These are phyloP conservation scores for Diogma glabrata DNA, from an alignment of 2,888 invertebrate species.

Conservation along the genomic window DNA sequence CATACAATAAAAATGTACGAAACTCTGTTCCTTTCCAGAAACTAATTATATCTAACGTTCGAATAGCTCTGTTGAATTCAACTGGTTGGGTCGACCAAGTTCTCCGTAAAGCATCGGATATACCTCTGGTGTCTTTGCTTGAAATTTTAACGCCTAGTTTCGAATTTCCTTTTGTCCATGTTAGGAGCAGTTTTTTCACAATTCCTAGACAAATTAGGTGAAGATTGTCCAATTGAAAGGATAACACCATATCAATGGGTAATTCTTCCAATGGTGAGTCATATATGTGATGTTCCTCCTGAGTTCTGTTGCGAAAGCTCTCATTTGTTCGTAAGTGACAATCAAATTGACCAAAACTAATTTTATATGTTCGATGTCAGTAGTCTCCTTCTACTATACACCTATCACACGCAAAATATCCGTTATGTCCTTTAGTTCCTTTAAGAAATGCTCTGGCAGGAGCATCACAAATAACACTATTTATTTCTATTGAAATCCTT, in stretches of 20 bases:
- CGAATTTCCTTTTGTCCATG: neutral
- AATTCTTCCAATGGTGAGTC: neutral
- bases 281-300: neutral
- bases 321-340: neutral
- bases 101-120: neutral
- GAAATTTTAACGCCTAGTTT: neutral
- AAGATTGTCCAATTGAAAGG: neutral
- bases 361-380: neutral
- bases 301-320: neutral
- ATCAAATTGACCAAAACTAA: neutral
- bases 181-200: neutral
- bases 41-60: neutral
- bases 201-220: neutral
- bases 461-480: conserved; percentile 1
- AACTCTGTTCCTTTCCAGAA: neutral
- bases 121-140: neutral
- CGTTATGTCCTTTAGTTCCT: too few relatives aligned
- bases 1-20: neutral
- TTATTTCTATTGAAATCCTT: neutral
- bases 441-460: too few relatives aligned
- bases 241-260: too few relatives aligned
- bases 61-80: neutral
- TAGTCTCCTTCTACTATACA: neutral
- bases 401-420: too few relatives aligned
- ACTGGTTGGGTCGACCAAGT: neutral